Conservation (phyloP, 2,113 vertebrate species). For the Mobula hypostoma region DNA sequence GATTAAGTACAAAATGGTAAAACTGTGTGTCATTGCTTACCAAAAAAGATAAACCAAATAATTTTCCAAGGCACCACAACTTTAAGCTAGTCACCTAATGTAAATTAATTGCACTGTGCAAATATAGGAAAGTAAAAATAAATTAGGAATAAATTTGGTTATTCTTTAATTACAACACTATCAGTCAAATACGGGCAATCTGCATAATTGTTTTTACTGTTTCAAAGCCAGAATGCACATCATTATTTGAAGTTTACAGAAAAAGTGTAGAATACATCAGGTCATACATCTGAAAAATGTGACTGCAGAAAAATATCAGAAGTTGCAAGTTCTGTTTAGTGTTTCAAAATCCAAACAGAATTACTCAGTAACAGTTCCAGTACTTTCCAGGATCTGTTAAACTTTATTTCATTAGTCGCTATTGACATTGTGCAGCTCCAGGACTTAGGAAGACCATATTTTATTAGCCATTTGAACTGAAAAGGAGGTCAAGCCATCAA, state of each 20-base stretch:
- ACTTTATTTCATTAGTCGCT: slow-evolving; percentile 75
- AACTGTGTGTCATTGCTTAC: neutral
- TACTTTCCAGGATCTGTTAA: slow-evolving; percentile 89
- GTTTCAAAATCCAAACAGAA: slow-evolving; percentile 30
- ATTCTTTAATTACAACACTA: neutral
- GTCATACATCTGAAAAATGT: neutral
- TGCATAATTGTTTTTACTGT: neutral
- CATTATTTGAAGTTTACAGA: neutral
- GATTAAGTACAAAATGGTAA: neutral
- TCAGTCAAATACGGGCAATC: neutral
- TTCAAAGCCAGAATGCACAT: neutral
- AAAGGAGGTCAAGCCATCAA: slow-evolving; percentile 95
- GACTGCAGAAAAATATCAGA: neutral
- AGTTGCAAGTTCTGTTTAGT: neutral
- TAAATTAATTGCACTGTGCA: neutral
- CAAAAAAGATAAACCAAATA: neutral
- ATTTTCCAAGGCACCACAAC: neutral
- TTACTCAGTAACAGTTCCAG: neutral
- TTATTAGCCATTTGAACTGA: slow-evolving; percentile 92
- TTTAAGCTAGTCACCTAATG: neutral
- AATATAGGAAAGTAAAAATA: neutral
- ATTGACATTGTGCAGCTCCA: slow-evolving; percentile 91
- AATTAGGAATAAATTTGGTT: neutral
- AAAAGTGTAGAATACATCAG: neutral
- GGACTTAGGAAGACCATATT: slow-evolving; percentile 83